phyloP scores from a whole-genome alignment of 2,888 invertebrate genomes.

The Hypsopygia costalis region DNA sequence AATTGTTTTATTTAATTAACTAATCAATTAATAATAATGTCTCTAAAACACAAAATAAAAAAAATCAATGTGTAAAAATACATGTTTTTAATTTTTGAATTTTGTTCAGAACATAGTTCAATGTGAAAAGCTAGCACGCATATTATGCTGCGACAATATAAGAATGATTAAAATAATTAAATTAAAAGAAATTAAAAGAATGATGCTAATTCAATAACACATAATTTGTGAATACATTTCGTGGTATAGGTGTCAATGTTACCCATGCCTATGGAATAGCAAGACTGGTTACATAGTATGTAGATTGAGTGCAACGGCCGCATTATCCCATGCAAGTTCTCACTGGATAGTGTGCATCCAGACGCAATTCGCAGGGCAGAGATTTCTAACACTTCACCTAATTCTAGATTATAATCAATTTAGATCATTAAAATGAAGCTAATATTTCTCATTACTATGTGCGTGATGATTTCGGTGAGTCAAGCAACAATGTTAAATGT shows the following conservation, averaged over 20 bases:
- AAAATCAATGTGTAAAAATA: too few relatives aligned
- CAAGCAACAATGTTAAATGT: not conserved
- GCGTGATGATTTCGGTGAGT: not conserved
- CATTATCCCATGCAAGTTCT: conserved; percentile 2
- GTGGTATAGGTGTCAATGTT: not conserved
- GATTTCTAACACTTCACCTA: not conserved
- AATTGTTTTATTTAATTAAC: too few relatives aligned
- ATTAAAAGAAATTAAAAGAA: too few relatives aligned
- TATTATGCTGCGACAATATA: too few relatives aligned
- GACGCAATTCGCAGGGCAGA: not conserved
- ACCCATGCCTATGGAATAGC: not conserved
- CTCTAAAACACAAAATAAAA: too few relatives aligned
- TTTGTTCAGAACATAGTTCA: too few relatives aligned
- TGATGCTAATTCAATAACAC: too few relatives aligned
- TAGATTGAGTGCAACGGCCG: conserved; percentile 5
- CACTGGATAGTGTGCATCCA: not conserved
- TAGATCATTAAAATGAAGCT: not conserved
- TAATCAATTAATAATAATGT: too few relatives aligned
- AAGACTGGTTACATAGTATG: conserved; percentile 9
- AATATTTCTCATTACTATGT: not conserved
- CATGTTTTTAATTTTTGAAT: too few relatives aligned
- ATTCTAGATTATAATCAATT: not conserved
- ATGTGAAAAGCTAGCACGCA: too few relatives aligned
- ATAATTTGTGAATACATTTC: too few relatives aligned
- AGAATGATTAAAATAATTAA: too few relatives aligned